Base-by-base conservation (phyloP, 2,888 invertebrate species). In the Chalcosyrphus nemorum region DNA sequence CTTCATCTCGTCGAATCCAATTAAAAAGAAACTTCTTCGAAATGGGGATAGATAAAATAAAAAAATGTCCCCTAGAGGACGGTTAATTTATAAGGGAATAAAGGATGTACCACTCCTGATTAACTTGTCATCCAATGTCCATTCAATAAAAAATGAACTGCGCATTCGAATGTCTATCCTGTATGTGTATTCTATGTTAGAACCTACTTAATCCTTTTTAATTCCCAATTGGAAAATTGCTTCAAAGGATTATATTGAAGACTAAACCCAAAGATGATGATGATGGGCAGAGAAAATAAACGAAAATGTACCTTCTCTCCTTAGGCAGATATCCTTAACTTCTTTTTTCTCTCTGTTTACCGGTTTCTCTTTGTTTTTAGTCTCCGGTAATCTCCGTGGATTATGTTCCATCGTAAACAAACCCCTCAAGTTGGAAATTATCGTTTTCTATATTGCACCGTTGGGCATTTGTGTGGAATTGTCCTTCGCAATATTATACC, bases 371-470 rank as follows among this genome's bases (percentile, higher is more conserved):
- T 41, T 17, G 21, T 24, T 41, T 7, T 78, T 75, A 80, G 68
- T 74, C 47, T 54, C 56, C 63, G 45, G 80, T 84, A 84, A 84
- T 84, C 84, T 84, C 75, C 68, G 52, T 75, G 84, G 84, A 84
- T 84, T 80, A 84, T 80, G 80, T 70, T 68, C 68, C 68, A 63
- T 80, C 84, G 84, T 80, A 80, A 84, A 80, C 80, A 80, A 80
- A 84, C 77, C 70, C 80, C 74, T 84, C 68, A 80, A 84, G 84
- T 84, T 84, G 80, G 59, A 84, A 84, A 84, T 84, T 84, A 84
- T 84, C 84, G 84, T 84, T 80, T 75, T 80, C 80, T 84, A 35
- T 80, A 84, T 84, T 80, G 84, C 68, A 75, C 84, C 84, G 70
- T 7, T 80, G 84, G 84, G 84, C 70, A 80, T 84, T 84, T 78